Evolutionary conservation across 2,797 vertebrate species (phyloP).

Genomic region (Sebastes diploproa): DNA sequence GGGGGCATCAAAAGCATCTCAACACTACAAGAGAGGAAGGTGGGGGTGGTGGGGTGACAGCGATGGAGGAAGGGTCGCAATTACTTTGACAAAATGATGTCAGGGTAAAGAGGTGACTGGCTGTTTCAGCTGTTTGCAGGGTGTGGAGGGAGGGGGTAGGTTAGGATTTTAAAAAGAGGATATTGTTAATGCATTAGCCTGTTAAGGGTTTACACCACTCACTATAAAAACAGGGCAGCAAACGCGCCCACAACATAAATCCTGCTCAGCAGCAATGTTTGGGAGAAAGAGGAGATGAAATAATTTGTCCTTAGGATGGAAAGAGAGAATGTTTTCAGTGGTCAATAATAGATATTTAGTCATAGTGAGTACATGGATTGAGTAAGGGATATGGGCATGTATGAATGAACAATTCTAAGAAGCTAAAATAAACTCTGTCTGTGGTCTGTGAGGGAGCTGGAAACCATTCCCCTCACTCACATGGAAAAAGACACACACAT

Average conservation of each 20-base stretch:
- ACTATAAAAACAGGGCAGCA: conserved; percentile 61
- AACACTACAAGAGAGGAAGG: conserved; percentile 8
- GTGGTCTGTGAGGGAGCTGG: no score
- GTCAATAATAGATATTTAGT: conserved; percentile 55
- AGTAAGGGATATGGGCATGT: background rate
- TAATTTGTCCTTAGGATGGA: conserved; percentile 49
- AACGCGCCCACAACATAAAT: conserved; percentile 66
- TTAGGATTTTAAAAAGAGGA: conserved; percentile 50
- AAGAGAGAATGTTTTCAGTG: conserved; percentile 48
- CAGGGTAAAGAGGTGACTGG: conserved; percentile 3
- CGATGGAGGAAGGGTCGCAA: conserved; percentile 20
- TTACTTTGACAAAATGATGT: conserved; percentile 49
- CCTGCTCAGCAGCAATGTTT: conserved; percentile 33
- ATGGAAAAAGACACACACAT: no score
- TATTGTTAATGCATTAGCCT: conserved; percentile 67
- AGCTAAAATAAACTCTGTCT: background rate
- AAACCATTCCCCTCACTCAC: no score
- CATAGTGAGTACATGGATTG: background rate
- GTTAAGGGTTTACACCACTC: conserved; percentile 72
- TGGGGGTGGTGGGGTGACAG: background rate
- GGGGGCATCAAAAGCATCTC: conserved; percentile 57
- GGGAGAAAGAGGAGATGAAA: conserved; percentile 8
- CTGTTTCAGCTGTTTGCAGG: conserved; percentile 31
- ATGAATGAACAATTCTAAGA: background rate
- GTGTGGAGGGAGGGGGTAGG: conserved; percentile 4